Evolutionary conservation across 2,888 invertebrate genomes (phyloP), one percentile per base, ranked within the genome.

Genomic region (Euphydryas editha): DNA sequence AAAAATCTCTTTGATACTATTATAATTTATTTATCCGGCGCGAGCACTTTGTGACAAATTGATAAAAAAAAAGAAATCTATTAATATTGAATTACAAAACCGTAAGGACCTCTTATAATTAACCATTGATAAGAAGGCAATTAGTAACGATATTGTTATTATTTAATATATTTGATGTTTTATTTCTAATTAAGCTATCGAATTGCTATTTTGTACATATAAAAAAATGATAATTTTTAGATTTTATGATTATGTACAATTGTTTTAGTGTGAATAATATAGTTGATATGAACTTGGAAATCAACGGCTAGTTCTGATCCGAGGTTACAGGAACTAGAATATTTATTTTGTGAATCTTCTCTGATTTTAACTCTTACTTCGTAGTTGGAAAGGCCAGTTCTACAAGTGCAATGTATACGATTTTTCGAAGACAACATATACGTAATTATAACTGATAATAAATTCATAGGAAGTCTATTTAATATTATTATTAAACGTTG

Each of bases 351-450:
- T 84, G 83, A 79, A 84, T 84, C 83, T 80, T 82, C 81, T 83
- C 76, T 81, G 81, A 79, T 82, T 78, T 78, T 76, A 82, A 82
- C 80, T 81, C 76, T 79, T 76, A 75, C 77, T 76, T 78, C 77
- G 82, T 86, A 86, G 86, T 84, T 82, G 86, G 76, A 81, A 85
- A 91, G 93, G 92, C 93, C 93, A 93, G 92, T 93, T 88, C 81
- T 85, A 88, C 88, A 88, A 88, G 93, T 93, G 93, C 93, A 93
- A 93, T 93, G 93, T 93, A 93, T 93, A 93, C 93, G 93, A 93
- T 92, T 92, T 87, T 91, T 89, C 81, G 87, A 91, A 83, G 87
- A 91, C 90, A n/a, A 88, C 87, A 92, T 92, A 92, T 92, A 92
- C 92, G 91, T 92, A 92, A 91, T 87, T 83, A 85, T 84, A 85